Evolutionary conservation across 2,113 vertebrate species (phyloP), one percentile per base, ranked within the genome.

Genomic region (Gadus macrocephalus): DNA sequence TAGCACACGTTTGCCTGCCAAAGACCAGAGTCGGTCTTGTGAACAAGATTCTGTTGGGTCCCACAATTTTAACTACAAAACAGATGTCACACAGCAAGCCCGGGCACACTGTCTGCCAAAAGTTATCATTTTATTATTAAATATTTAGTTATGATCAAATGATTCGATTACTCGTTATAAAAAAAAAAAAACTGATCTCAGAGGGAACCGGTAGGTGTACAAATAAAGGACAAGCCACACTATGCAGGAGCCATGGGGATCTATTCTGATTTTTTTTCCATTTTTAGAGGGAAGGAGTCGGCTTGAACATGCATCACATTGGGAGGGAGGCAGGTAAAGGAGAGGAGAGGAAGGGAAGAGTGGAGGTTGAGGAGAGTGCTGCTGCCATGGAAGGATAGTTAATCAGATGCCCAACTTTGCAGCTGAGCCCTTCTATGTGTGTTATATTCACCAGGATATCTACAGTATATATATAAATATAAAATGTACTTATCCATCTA

Each of bases 21-120:
- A 87, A 74, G 86, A 88, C 84, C 86, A 86, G 78, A 82, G 85
- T 85, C 84, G 86, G 85, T 81, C 82, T 89, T 78, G 76, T 77
- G 79, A 88, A 88, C 86, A 88, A 83, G 81, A 81, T 81, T 83
- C 73, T 84, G 86, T 87, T 88, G 89, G 87, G 89, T 87, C 82
- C 84, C 69, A 28, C 72, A 81, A 59, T 81, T 76, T 76, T 74
- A 83, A 86, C 83, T 86, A 88, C 84, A 86, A 89, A 90, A 79
- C 88, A 89, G 86, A 89, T 89, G 88, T 85, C 87, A 87, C 85
- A 66, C 89, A 89, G 85, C 87, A 87, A 88, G 86, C 83, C 73
- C 80, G 72, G 64, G 64, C 73, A 85, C 70, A 75, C 70, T 84
- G 66, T 81, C 81, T 89, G 88, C 84, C 86, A 89, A 83, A 83